Evolutionary conservation across 2,113 vertebrate species (phyloP).

Genomic region (Erythrocebus patas): DNA sequence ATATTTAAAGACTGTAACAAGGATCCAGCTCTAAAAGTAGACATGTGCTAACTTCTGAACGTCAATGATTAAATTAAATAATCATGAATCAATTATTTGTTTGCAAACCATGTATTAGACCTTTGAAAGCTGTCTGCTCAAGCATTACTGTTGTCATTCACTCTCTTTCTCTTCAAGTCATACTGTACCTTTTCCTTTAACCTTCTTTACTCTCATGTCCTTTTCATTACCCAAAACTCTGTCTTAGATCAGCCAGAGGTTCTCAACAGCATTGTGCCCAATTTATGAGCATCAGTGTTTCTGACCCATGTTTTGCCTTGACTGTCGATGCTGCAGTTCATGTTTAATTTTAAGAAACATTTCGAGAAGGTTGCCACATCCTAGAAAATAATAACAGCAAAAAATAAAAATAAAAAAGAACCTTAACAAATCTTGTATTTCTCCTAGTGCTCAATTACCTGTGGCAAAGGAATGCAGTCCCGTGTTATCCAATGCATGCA

Average conservation of each 20-base stretch:
- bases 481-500: conserved; percentile 99
- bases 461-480: conserved; percentile 96
- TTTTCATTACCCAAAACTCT: not conserved
- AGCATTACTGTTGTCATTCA: not conserved
- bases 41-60: not conserved
- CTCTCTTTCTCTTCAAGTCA: not conserved
- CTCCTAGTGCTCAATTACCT: conserved; percentile 94
- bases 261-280: not conserved
- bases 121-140: not conserved
- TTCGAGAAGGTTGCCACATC: not conserved
- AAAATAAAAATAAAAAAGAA: not conserved
- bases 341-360: not conserved
- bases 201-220: not conserved
- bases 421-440: conserved; percentile 49
- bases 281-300: not conserved
- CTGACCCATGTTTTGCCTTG: not conserved
- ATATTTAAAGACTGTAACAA: not conserved
- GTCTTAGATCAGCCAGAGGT: not conserved
- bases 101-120: not conserved
- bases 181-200: not conserved
- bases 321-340: not conserved
- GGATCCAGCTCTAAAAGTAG: not conserved
- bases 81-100: not conserved
- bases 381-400: not conserved
- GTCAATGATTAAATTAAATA: not conserved